Base-by-base conservation (phyloP, 1,140 invertebrate genomes). In the Druon quercuslanigerum region DNA sequence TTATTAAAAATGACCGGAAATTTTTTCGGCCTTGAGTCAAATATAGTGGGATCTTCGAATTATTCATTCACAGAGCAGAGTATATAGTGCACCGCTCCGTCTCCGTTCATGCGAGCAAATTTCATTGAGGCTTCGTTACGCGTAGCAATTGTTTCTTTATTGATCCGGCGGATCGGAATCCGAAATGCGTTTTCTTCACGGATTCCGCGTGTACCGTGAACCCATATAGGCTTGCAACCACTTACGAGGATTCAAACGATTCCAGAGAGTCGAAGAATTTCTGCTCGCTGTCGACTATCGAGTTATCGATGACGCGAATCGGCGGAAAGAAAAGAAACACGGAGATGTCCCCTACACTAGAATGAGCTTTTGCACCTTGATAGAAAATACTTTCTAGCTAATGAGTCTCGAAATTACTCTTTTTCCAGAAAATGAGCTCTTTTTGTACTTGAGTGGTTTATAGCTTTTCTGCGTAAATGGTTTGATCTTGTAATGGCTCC, bases 131-230 rank as follows among this genome's bases (percentile, higher is more conserved):
- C 54, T 72, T 51, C 40, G 17, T 25, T n/a, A 60, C 57, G 73
- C 8, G 33, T 46, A 50, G 40, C 56, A 77, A 77, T 66, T 51
- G 33, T 46, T 56, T 40, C 19, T 70, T 20, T 17, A 66, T 60
- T 71, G 73, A 60, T 50, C 66, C 17, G 51, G 17, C 25, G 60
- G 60, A 66, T 13, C 60, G 60, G 51, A 74, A 66, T 74, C 57
- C 74, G 70, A n/a, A 71, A 78, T 75, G 60, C 74, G 75, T 57
- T 82, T 83, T 78, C 79, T 74, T 57, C 50, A 74, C 46, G 50
- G 78, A 84, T 84, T 77, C 75, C 46, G 40, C 72, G 71, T 60
- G 75, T 81, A 73, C 66, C 77, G 75, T 78, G 79, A 79, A 83
- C 20, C 57, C 19, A 60, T 72, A 25, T 50, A 25, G 20, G 14